Evolutionary conservation across 64 coral and sea anemone species (phyloP), one percentile per base, ranked within the genome.

Genomic region (Actinia equina): DNA sequence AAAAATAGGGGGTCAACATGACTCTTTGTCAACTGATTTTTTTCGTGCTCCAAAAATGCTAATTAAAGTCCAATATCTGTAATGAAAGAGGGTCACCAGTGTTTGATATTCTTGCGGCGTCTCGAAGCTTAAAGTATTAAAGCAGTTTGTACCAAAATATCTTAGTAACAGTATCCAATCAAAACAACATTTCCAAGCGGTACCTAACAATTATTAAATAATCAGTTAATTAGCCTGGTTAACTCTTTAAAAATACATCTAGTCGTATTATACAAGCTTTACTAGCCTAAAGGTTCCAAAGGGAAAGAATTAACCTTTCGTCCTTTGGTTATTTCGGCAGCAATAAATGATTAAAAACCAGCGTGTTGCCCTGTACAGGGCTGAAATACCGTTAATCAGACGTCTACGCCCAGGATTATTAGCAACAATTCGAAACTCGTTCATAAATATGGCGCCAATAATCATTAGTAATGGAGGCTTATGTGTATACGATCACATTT

Each of bases 321-420:
- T 30, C 25, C 26, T 41, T 27, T 25, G 12, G 25, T 74, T 65
- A 41, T 74, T 74, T 74, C 69, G 69, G 69, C 69, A 74, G 26
- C n/a, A 74, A 74, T 10, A 74, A 74, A 74, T 74, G 69, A 74
- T 74, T 74, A 74, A 74, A 41, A 8, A 9, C 20, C 69, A 74
- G 43, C 78, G 27, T 81, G 78, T 19, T 52, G 41, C 19, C 42
- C 78, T 9, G 27, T 44, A 81, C 22, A 44, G 49, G 6, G 17
- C 45, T 49, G 43, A 81, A 81, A 44, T 49, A 79, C 78, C 78
- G 78, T 81, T 81, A 81, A 81, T 81, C 78, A 81, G 78, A 81
- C 78, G 44, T 49, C 18, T 51, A 81, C 78, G 78, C 78, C 78
- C 78, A 81, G 45, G 78, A 81, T 81, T 81, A 81, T 81, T 81